Percentiles rank a stretch among this genome's conserved stretches.
phyloP scores from a whole-genome alignment of 2,113 vertebrate genomes.

The Prunella himalayana region DNA sequence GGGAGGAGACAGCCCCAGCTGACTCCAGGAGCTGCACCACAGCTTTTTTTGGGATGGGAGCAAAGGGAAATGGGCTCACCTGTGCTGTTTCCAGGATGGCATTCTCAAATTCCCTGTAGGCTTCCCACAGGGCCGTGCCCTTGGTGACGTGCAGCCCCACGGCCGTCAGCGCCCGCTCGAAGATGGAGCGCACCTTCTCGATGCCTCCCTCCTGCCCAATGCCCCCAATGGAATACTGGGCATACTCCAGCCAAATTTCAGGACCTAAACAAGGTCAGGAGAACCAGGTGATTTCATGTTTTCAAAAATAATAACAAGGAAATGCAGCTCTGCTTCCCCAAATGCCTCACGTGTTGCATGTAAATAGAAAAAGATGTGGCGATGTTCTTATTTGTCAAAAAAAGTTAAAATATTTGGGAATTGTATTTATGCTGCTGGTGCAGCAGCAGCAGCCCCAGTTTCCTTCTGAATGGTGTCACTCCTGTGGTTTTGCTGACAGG shows the following conservation, averaged over 20 bases:
- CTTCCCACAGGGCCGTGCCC: conserved; percentile 90
- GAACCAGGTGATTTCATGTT: not conserved
- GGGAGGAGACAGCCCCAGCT: not conserved
- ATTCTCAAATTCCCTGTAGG: conserved; percentile 94
- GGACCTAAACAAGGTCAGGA: conserved; percentile 74
- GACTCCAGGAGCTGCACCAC: not conserved
- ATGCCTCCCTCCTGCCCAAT: conserved; percentile 91
- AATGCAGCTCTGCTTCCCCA: not conserved
- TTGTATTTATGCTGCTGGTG: not conserved
- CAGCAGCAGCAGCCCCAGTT: not conserved
- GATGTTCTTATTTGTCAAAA: fast-evolving
- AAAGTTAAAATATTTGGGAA: not conserved
- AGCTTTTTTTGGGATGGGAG: not conserved
- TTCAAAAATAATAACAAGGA: not conserved
- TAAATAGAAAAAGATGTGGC: fast-evolving
- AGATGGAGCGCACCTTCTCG: conserved; percentile 84
- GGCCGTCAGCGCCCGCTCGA: conserved; percentile 87
- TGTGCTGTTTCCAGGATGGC: conserved; percentile 88
- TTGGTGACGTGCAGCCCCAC: conserved; percentile 94
- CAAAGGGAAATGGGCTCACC: conserved; percentile 65
- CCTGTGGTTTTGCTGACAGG: not conserved
- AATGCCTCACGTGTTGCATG: fast-evolving
- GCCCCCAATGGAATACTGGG: conserved; percentile 94
- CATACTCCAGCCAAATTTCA: conserved; percentile 97
- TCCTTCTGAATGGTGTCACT: not conserved